Conservation (phyloP, 2,888 invertebrate genomes). For the Bellardia pandia region DNA sequence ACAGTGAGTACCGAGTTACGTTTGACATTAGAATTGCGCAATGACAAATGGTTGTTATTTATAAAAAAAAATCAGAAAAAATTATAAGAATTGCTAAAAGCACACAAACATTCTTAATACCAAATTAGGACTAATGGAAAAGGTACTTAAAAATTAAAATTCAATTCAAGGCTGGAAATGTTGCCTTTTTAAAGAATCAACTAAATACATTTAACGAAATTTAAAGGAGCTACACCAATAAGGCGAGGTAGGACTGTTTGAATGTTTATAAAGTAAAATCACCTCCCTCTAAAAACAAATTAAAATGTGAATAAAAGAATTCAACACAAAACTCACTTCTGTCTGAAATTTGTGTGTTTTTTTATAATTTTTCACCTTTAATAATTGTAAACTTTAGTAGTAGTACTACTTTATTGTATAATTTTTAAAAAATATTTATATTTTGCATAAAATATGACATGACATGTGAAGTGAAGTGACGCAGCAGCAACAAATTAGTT, state of each 20-base stretch:
- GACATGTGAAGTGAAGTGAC: not conserved
- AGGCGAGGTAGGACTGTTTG: too few species aligned
- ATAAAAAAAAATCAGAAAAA: not conserved
- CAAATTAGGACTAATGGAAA: conserved; percentile 15
- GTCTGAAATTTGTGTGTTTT: too few species aligned
- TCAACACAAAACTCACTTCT: too few species aligned
- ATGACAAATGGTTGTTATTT: conserved; percentile 19
- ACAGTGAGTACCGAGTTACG: not conserved
- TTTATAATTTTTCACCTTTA: not conserved
- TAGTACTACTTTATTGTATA: not conserved
- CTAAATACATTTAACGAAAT: not conserved
- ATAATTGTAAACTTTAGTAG: not conserved
- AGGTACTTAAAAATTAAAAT: not conserved
- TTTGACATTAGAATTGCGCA: conserved; percentile 34
- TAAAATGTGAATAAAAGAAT: too few species aligned
- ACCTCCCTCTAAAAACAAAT: too few species aligned
- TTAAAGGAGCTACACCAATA: not conserved
- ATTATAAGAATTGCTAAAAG: not conserved
- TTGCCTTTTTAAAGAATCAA: not conserved
- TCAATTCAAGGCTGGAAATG: not conserved
- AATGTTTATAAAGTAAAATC: too few species aligned
- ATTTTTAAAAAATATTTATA: not conserved
- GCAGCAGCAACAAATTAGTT: not conserved
- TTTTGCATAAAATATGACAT: not conserved
- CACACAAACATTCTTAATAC: not conserved